Evolutionary conservation across 2,797 vertebrate species (phyloP).

Genomic region (Lepidocolaptes lacrymiger): DNA sequence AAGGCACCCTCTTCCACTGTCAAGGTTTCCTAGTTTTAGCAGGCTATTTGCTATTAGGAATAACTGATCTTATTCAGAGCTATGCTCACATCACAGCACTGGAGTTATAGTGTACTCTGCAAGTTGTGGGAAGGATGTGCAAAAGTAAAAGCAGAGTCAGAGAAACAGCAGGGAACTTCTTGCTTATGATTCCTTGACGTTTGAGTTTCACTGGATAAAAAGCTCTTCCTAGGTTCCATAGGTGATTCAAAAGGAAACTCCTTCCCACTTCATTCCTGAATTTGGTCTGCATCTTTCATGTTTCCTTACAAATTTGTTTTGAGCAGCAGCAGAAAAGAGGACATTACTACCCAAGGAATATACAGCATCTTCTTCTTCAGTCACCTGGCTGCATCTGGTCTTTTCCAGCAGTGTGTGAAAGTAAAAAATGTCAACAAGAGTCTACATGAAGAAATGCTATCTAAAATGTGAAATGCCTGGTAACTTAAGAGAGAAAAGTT

Average conservation of each 20-base stretch:
- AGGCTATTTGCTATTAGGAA: neutral
- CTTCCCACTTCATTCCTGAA: neutral
- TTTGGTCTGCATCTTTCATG: neutral
- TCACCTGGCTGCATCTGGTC: neutral
- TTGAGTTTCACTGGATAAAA: neutral
- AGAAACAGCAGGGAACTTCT: neutral
- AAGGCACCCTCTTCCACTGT: neutral
- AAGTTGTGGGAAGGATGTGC: neutral
- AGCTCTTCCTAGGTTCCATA: neutral
- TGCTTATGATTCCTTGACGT: neutral
- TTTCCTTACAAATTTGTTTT: neutral
- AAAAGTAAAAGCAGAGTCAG: neutral
- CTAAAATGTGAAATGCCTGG: neutral
- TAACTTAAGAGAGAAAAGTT: neutral
- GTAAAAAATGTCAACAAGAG: neutral
- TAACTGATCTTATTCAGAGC: neutral
- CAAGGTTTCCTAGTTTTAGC: neutral
- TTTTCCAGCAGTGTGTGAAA: neutral
- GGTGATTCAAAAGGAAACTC: neutral
- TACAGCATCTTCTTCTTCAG: neutral
- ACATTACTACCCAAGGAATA: neutral
- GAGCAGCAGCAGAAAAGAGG: neutral
- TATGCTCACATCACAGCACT: neutral
- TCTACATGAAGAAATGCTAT: neutral
- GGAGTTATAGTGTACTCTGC: neutral